Evolutionary conservation across 2,888 invertebrate genomes (phyloP), one percentile per base, ranked within the genome.

Genomic region (Cetonia aurata): DNA sequence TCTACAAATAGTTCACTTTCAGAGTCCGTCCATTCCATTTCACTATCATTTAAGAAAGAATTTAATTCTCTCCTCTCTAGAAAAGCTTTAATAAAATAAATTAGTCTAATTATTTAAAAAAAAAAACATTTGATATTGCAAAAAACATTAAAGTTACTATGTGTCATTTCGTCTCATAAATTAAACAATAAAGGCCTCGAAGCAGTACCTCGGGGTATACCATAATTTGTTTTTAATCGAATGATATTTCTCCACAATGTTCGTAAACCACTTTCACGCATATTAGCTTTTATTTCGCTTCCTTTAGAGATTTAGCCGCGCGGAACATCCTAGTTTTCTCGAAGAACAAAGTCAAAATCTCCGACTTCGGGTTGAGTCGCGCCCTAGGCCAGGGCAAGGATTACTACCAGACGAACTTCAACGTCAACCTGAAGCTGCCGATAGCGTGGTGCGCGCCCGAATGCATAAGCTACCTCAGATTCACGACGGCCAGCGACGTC

Each of bases 371-470:
- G 3, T 85, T 99, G 66, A 98, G 98, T 0, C 89, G 98, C 67
- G 98, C 98, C 0, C 86, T 99, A 67, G 98, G 99, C 1, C 96
- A 96, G 57, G 99, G 98, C 33, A 99, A 99, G 84, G 98, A 99
- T 84, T 99, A 99, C 83, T 99, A 99, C 83, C 97, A 98, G 84
- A 98, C 97, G 3, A 98, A 99, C 86, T 98, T 98, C 83, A 97
- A 96, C 83, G 96, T 98, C 44, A 97, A 97, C 86, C 89, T 99
- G 72, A 98, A 98, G 85, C 86, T 99, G 70, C 99, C 99, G 0
- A 98, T 99, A 75, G 99, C 99, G 2, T 99, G 99, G 99, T 98
- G 98, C 87, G 98, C 99, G 0, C 98, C 99, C 0, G 99, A 99
- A 85, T 97, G 96, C 83, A 98, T 99, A 77, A 94, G 96, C 76